Percentiles rank a stretch among this genome's conserved stretches.
These are phyloP conservation scores for Pogonocichla stellata DNA, from an alignment of 2,113 vertebrate species.

Conservation along the genomic window DNA sequence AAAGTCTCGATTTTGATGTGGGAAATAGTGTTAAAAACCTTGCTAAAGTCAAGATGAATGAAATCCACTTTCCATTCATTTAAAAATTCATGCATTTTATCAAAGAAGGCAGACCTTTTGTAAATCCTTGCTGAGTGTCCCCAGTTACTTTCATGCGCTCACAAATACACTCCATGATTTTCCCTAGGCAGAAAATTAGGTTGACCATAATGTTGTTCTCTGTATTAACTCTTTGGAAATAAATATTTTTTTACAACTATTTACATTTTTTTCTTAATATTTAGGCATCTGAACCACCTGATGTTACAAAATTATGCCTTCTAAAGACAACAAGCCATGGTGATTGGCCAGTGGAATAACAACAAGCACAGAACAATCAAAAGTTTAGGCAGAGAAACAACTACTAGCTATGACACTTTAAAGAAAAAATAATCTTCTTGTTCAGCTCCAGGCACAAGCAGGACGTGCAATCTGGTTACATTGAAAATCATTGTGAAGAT, in stretches of 20 bases:
- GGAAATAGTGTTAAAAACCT: not conserved
- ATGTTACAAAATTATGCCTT: not conserved
- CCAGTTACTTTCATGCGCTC: not conserved
- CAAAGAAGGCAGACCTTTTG: not conserved
- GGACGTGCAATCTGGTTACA: not conserved
- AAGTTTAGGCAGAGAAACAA: not conserved
- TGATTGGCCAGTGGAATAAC: not conserved
- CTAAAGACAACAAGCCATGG: not conserved
- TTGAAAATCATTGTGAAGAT: not conserved
- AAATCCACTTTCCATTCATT: not conserved
- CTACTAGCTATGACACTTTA: not conserved
- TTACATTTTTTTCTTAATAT: not conserved
- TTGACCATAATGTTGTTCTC: not conserved
- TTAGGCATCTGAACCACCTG: not conserved
- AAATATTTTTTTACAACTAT: not conserved
- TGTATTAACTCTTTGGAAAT: not conserved
- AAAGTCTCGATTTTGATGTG: not conserved
- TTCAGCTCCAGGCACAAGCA: not conserved
- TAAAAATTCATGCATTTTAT: not conserved
- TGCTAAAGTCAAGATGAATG: not conserved
- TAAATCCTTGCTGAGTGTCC: not conserved
- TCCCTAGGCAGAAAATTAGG: not conserved
- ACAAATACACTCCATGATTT: not conserved
- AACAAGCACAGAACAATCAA: not conserved
- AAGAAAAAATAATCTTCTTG: not conserved